Evolutionary conservation across 2,797 vertebrate genomes (phyloP), one percentile per base, ranked within the genome.

Genomic region (Onychomys torridus): DNA sequence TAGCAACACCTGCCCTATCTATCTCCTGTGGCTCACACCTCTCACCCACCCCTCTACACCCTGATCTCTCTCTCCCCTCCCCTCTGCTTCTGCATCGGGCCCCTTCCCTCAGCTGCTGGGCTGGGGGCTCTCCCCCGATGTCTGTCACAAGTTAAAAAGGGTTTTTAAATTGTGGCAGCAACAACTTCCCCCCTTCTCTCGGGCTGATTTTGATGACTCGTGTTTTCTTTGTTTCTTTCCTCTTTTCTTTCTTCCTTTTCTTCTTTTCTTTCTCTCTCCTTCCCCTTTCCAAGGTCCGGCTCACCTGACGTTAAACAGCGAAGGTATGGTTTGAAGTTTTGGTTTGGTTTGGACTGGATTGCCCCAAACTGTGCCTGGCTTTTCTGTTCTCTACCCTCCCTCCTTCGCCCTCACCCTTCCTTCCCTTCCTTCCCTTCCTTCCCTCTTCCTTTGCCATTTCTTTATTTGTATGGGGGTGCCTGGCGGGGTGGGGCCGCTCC

Each of bases 291-390:
- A 99, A 99, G 99, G 99, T 99, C 99, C 99, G 99, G 99, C 99
- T 99, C 99, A 99, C 99, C 99, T 99, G 99, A 99, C 99, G 99
- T 99, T 99, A 99, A 99, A 99, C 99, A 99, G 99, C 99, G 99
- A 99, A 99, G 99, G 99, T 99, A 99, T 99, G 99, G 99, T 99
- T 98, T 99, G 99, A 98, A 97, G 98, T 98, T 99, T 99, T 98
- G 98, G 98, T 99, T 98, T 99, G 95, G 82, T 97, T 97, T 98
- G 97, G 94, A 97, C 98, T 99, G 98, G 95, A 97, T 55, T 98
- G 79, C 94, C 97, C 91, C 92, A 98, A 92, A 96, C 89, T 96
- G 63, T 96, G 12, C 95, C 97, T 96, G 94, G 95, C 97, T 94
- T 97, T 96, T 91, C 95, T 94, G 95, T 93, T 76, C 89, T 78